Evolutionary conservation across 2,113 vertebrate species (phyloP).

Genomic region (Hippocampus abdominalis): DNA sequence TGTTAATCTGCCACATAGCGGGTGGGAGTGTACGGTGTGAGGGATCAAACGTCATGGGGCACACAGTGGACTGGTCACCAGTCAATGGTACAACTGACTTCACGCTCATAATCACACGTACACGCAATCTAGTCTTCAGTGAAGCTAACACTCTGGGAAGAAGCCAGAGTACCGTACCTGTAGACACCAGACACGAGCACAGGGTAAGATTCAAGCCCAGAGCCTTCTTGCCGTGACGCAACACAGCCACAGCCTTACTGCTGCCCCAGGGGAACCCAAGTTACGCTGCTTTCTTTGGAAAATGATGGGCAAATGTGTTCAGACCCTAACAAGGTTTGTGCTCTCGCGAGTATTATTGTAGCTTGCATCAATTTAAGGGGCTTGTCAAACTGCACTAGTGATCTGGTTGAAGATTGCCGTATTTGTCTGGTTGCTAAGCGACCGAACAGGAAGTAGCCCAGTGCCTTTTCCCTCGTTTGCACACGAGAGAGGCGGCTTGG

Average conservation of each 20-base stretch:
- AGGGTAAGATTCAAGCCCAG: neutral
- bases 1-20: neutral
- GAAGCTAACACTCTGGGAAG: neutral
- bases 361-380: no score
- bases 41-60: neutral
- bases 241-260: no score
- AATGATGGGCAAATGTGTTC: neutral
- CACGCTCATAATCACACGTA: neutral
- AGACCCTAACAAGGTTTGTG: neutral
- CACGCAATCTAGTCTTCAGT: neutral
- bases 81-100: neutral
- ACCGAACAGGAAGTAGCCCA: neutral
- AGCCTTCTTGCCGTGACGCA: neutral
- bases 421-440: neutral
- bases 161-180: neutral
- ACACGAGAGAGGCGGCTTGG: neutral
- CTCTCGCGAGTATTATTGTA: neutral
- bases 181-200: neutral
- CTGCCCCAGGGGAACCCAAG: neutral
- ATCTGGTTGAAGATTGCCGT: neutral
- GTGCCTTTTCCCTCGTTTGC: neutral
- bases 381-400: no score
- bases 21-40: neutral
- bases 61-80: no score
- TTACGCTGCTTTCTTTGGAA: neutral